Evolutionary conservation across 2,888 invertebrate genomes (phyloP), one percentile per base, ranked within the genome.

Genomic region (Nipponacmea schrenckii): DNA sequence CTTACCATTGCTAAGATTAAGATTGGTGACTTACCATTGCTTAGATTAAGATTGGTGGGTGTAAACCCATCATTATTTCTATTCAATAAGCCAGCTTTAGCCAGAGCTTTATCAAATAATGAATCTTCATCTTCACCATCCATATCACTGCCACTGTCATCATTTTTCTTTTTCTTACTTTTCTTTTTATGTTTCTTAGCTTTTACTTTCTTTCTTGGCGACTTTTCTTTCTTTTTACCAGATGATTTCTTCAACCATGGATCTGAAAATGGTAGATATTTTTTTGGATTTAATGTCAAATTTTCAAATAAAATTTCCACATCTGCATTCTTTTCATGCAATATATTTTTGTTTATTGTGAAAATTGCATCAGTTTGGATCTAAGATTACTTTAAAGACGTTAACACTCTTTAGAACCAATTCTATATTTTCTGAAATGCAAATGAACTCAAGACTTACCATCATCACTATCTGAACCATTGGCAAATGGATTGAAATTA

Each of bases 401-500:
- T n/a, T n/a, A n/a, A n/a, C n/a, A n/a, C n/a, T n/a, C n/a, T n/a
- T n/a, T n/a, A n/a, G n/a, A n/a, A n/a, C n/a, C n/a, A n/a, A n/a
- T n/a, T n/a, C n/a, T n/a, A n/a, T n/a, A n/a, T n/a, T n/a, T n/a
- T n/a, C n/a, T n/a, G n/a, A n/a, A n/a, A n/a, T n/a, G n/a, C n/a
- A n/a, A n/a, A n/a, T n/a, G n/a, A n/a, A n/a, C n/a, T n/a, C n/a
- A n/a, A n/a, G n/a, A 74, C 80, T 62, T 66, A 86, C 86, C 87
- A 74, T 89, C 88, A 83, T 89, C 89, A 80, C 88, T 89, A 63
- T 90, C 89, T n/a, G 89, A 89, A 44, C 89, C 96, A 67, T 92
- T 93, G 87, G 94, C 94, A 85, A 95, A 95, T n/a, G 96, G 97
- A 91, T 97, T 97, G 88, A 95, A 96, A 90, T 96, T 96, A 73